phyloP scores from a whole-genome alignment of 2,797 vertebrate species.

The Falco peregrinus region DNA sequence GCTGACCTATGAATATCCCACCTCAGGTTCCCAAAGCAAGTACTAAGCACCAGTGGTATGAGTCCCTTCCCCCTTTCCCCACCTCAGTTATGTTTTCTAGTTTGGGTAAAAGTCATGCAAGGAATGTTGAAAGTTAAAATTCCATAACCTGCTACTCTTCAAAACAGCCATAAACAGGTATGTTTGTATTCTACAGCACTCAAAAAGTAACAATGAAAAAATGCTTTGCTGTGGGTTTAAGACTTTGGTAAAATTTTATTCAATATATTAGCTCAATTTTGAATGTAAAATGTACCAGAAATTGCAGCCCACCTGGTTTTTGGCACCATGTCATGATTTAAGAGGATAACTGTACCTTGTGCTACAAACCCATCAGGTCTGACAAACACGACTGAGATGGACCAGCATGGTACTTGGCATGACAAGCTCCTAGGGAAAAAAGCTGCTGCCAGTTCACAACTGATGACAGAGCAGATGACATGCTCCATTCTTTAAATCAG shows the following conservation, averaged over 20 bases:
- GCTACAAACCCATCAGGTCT: neutral
- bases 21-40: conserved; percentile 7
- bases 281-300: neutral
- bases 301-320: neutral
- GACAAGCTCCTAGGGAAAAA: neutral
- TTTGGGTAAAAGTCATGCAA: conserved; percentile 37
- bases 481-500: neutral
- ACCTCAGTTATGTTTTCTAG: conserved; percentile 39
- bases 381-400: neutral
- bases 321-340: neutral
- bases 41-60: neutral
- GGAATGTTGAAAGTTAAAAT: conserved; percentile 45
- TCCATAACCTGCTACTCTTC: conserved; percentile 51
- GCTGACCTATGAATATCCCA: conserved; percentile 26
- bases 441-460: neutral
- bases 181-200: conserved; percentile 38
- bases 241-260: neutral
- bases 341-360: neutral
- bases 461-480: neutral
- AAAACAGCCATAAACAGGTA: conserved; percentile 43
- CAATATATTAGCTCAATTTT: neutral
- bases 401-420: neutral
- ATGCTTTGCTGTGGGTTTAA: conserved; percentile 30
- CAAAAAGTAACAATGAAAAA: conserved; percentile 8
- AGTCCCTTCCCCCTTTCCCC: neutral